A percentile compares a stretch with the other conserved stretches of the same genome.
Evolutionary conservation across 2,113 vertebrate species (phyloP).

Genomic region (Cyanoderma ruficeps): DNA sequence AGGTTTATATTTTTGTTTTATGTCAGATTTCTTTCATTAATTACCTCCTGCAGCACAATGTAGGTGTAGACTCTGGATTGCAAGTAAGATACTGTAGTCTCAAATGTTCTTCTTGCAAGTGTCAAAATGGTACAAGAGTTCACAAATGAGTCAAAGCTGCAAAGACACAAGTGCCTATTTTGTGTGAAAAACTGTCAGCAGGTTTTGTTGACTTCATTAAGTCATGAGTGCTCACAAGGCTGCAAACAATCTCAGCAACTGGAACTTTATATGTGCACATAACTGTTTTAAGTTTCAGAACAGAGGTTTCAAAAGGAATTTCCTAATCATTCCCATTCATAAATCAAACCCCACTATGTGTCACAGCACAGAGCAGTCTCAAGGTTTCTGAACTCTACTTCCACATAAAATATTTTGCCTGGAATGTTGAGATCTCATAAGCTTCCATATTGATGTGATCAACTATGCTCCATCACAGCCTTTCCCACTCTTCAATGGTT

Average conservation of each 20-base stretch:
- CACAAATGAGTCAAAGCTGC: neutral
- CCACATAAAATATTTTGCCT: neutral
- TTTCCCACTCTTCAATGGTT: neutral
- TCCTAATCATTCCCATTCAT: neutral
- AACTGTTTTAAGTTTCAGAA: neutral
- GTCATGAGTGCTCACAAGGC: neutral
- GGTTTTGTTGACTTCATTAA: neutral
- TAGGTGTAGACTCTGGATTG: neutral
- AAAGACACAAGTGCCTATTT: neutral
- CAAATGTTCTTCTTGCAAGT: neutral
- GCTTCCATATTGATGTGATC: neutral
- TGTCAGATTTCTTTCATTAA: neutral
- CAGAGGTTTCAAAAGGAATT: neutral
- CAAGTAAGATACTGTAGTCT: neutral
- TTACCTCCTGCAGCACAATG: accelerated
- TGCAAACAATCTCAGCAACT: neutral
- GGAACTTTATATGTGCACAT: neutral
- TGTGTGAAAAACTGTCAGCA: neutral
- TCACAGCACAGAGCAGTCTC: neutral
- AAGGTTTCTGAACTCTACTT: neutral
- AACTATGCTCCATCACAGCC: neutral
- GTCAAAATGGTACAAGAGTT: neutral
- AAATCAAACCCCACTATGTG: neutral
- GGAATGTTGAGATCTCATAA: neutral
- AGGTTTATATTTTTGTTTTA: neutral